Percentiles rank a stretch among this genome's conserved stretches.
These are phyloP conservation scores for Congeria kusceri DNA, from an alignment of 2,888 invertebrate species.

Conservation along the genomic window DNA sequence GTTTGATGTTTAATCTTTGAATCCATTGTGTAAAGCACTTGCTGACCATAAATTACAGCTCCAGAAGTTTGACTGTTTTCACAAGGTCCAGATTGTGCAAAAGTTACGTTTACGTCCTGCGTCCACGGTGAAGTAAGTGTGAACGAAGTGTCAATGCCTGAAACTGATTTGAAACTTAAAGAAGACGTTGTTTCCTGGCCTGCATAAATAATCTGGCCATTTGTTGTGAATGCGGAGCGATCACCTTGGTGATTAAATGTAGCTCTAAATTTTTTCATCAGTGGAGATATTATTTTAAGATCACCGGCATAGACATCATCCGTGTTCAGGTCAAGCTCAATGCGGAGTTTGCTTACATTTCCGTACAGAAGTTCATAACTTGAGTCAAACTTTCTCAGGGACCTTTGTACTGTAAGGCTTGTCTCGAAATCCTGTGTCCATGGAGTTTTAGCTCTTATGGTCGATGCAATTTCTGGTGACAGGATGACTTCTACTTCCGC, in stretches of 20 bases:
- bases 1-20: not conserved
- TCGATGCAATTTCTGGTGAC: slow-evolving; percentile 29
- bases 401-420: slow-evolving; percentile 4
- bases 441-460: slow-evolving; percentile 45
- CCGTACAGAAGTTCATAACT: slow-evolving; percentile 23
- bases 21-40: slow-evolving; percentile 8
- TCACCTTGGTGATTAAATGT: no score
- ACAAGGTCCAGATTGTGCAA: not conserved
- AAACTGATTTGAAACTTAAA: not conserved
- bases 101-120: slow-evolving; percentile 12
- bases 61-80: not conserved
- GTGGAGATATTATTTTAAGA: slow-evolving; percentile 32
- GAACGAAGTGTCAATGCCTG: slow-evolving; percentile 1
- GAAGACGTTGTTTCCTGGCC: slow-evolving; percentile 7
- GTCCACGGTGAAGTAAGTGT: slow-evolving; percentile 12
- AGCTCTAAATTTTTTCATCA: slow-evolving; percentile 2
- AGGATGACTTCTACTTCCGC: slow-evolving; percentile 45
- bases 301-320: slow-evolving; percentile 22
- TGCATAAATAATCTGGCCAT: slow-evolving; percentile 5
- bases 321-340: slow-evolving; percentile 9
- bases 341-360: slow-evolving; percentile 3
- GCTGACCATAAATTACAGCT: slow-evolving; percentile 11
- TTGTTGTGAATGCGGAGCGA: no score
- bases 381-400: slow-evolving; percentile 23
- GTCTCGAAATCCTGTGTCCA: slow-evolving; percentile 32